Conservation (phyloP, 1,140 invertebrate genomes). For the Myzus persicae region DNA sequence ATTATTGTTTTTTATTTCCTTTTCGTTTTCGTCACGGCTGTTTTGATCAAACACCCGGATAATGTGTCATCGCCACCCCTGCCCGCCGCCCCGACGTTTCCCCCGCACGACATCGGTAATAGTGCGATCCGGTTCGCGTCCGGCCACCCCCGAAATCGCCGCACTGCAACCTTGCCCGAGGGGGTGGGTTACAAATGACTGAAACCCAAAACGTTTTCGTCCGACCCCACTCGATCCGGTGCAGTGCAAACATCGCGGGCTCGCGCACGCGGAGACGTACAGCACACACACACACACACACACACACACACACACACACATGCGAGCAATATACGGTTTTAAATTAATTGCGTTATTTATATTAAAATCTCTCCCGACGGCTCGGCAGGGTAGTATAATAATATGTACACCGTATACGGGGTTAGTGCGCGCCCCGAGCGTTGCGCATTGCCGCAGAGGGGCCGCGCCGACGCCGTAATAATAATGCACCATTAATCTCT, state of each 20-base stretch:
- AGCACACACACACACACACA: background rate
- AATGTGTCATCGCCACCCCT: conserved; percentile 2
- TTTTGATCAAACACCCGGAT: conserved; percentile 43
- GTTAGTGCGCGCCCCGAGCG: background rate
- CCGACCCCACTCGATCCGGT: conserved; percentile 31
- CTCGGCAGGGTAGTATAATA: background rate
- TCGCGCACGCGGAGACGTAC: background rate
- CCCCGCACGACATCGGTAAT: background rate
- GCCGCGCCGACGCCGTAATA: conserved; percentile 35
- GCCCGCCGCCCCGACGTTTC: background rate
- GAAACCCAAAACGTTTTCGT: conserved; percentile 36
- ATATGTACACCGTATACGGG: background rate
- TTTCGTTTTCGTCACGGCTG: conserved; percentile 18
- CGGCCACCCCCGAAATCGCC: background rate
- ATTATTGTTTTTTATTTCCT: background rate
- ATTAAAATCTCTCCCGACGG: conserved; percentile 2
- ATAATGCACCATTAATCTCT: conserved; percentile 56
- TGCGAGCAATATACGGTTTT: background rate
- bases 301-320: too few relatives aligned
- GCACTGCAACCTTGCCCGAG: background rate
- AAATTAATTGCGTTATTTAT: conserved; percentile 19
- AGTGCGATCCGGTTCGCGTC: conserved; percentile 24
- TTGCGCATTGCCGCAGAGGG: conserved; percentile 12
- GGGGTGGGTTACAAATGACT: conserved; percentile 41
- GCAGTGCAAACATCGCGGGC: conserved; percentile 28